Evolutionary conservation across 2,113 vertebrate species (phyloP), one percentile per base, ranked within the genome.

Genomic region (Lepisosteus oculatus): DNA sequence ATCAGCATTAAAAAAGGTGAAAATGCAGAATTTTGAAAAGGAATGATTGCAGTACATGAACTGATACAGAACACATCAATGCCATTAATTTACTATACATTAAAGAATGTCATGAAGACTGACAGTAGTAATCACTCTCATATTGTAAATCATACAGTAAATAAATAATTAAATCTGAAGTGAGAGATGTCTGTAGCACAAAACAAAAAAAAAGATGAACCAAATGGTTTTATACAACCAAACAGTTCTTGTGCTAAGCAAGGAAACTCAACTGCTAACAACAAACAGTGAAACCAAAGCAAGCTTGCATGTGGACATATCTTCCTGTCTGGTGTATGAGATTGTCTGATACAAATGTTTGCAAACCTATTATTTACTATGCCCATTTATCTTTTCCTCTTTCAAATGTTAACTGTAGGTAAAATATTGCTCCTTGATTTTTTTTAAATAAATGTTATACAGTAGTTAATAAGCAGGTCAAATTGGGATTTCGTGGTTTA

Each of bases 1-100:
- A 85, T 89, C 78, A 87, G 76, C 71, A 73, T 91, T 95, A 90
- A 87, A 47, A 78, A 72, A 55, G 84, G 69, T 73, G 84, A 74
- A 75, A 82, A 84, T 82, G 74, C 76, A 78, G 79, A 70, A 80
- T 79, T 77, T 47, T 71, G 15, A 41, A 75, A 43, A 72, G 79
- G 76, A 75, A 74, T 69, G 81, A 83, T 81, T 80, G 75, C 72
- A 61, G 70, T 65, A 68, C 56, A 57, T 77, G 61, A 72, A 70
- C 51, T 73, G 55, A 69, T 70, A 83, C 76, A 29, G 67, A 75
- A 71, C 57, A 62, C 1, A 81, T 61, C 68, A 67, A 72, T 69
- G 75, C 72, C 13, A 41, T 47, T 54, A 56, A 69, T 54, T 72
- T 73, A 45, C 70, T 74, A 76, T 67, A 72, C 73, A 72, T 68